Evolutionary conservation across 2,113 vertebrate genomes (phyloP).

Genomic region (Etheostoma spectabile): DNA sequence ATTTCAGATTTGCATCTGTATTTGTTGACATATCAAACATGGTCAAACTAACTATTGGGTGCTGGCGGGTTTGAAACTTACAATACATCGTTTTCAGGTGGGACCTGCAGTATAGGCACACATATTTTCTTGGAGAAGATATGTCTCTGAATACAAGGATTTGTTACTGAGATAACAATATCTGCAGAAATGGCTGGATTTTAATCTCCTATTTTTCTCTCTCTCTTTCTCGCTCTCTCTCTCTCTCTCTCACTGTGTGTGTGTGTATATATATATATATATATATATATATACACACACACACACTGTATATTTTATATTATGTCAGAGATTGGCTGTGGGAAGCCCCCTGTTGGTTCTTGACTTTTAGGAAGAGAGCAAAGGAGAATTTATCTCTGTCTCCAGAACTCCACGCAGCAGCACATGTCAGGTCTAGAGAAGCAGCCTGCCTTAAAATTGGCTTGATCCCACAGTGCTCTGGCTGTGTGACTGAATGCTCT

Average conservation of each 20-base stretch:
- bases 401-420: slow-evolving; percentile 70
- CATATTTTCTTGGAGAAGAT: slow-evolving; percentile 40
- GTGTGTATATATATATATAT: no score
- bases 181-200: slow-evolving; percentile 62
- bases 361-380: slow-evolving; percentile 53
- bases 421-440: slow-evolving; percentile 72
- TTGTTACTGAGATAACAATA: slow-evolving; percentile 58
- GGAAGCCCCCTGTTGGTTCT: slow-evolving; percentile 49
- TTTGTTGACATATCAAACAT: slow-evolving; percentile 54
- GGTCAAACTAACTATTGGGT: neutral
- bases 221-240: no score
- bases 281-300: no score
- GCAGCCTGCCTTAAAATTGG: slow-evolving; percentile 70
- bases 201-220: slow-evolving; percentile 41
- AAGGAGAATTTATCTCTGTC: slow-evolving; percentile 69
- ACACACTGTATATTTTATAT: neutral
- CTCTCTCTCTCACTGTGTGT: no score
- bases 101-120: slow-evolving; percentile 19
- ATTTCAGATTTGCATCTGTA: slow-evolving; percentile 61
- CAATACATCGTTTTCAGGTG: slow-evolving; percentile 31
- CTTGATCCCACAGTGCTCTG: slow-evolving; percentile 64
- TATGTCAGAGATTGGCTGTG: slow-evolving; percentile 47
- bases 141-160: slow-evolving; percentile 41
- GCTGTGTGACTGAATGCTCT: slow-evolving; percentile 63
- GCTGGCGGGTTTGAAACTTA: neutral